These are phyloP conservation scores for Prionailurus bengalensis DNA, from an alignment of 2,113 vertebrate genomes.

Conservation along the genomic window DNA sequence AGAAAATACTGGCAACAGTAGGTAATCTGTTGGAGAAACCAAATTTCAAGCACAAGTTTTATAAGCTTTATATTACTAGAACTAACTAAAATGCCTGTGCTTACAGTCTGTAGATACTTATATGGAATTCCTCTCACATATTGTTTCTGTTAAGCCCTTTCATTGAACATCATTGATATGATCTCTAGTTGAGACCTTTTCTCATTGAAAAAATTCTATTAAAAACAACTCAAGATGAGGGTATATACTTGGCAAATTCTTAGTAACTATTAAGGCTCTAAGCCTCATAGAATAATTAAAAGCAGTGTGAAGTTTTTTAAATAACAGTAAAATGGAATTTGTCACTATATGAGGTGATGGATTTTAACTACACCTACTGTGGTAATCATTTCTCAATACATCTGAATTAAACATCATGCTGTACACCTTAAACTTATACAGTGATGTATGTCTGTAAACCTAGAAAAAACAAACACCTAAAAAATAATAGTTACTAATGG, in stretches of 20 bases:
- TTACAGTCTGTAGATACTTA: not conserved
- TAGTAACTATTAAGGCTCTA: not conserved
- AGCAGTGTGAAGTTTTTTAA: constrained; percentile 1
- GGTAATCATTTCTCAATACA: not conserved
- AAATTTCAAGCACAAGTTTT: constrained; percentile 28
- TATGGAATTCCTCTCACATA: not conserved
- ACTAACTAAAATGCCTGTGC: not conserved
- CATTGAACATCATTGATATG: not conserved
- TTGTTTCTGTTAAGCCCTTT: not conserved
- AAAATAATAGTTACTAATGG: not conserved
- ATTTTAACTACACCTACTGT: not conserved
- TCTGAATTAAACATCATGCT: not conserved
- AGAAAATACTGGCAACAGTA: not conserved
- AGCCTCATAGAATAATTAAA: not conserved
- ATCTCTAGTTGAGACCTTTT: not conserved
- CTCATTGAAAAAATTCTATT: not conserved
- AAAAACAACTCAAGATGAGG: not conserved
- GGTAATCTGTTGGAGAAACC: not conserved
- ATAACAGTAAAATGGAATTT: not conserved
- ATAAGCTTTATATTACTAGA: not conserved
- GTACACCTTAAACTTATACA: not conserved
- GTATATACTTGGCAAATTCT: constrained; percentile 35
- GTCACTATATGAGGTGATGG: not conserved
- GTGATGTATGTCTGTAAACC: not conserved
- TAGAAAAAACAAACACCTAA: not conserved